Evolutionary conservation across 2,113 vertebrate genomes (phyloP).

Genomic region (Cettia cetti): DNA sequence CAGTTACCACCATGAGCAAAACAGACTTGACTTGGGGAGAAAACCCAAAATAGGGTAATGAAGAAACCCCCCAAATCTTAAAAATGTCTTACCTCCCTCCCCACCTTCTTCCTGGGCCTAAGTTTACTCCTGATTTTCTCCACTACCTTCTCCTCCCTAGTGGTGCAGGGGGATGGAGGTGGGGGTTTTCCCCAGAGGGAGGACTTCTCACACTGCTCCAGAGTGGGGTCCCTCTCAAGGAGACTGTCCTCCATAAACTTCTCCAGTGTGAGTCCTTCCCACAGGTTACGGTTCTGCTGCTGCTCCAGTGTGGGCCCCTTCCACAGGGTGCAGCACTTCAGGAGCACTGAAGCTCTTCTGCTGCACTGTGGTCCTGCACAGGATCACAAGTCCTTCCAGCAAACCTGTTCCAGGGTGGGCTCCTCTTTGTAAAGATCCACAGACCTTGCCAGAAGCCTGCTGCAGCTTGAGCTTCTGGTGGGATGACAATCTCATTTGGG

Average conservation of each 20-base stretch:
- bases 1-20: background rate
- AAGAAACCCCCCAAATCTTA: background rate
- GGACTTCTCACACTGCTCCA: background rate
- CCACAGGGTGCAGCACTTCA: background rate
- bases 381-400: background rate
- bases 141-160: background rate
- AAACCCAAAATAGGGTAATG: background rate
- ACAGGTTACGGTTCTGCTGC: background rate
- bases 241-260: background rate
- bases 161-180: background rate
- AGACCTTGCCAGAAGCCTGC: background rate
- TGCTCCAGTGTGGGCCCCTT: background rate
- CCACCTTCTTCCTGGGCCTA: accelerated
- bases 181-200: background rate
- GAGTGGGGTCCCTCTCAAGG: background rate
- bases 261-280: background rate
- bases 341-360: background rate
- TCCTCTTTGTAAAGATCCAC: background rate
- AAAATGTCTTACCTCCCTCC: background rate
- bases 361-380: background rate
- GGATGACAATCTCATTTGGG: too few relatives aligned
- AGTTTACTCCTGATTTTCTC: background rate
- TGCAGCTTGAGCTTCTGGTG: background rate
- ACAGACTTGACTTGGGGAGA: background rate
- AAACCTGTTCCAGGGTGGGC: background rate